Evolutionary conservation across 53 echinoderm and acorn worm species (phyloP).

Genomic region (Echinometra lucunter): DNA sequence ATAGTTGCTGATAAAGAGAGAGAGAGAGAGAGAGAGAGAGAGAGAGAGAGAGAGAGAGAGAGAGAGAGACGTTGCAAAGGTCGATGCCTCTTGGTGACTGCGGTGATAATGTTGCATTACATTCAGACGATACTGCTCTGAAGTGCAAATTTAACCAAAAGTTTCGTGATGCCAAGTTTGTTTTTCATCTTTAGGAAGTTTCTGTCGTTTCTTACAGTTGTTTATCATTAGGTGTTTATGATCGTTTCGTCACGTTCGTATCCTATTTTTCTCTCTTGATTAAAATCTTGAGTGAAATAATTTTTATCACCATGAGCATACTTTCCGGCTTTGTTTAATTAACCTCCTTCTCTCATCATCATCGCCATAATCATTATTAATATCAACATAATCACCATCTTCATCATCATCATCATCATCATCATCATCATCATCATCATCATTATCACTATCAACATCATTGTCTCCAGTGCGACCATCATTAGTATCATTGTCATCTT

Average conservation of each 20-base stretch:
- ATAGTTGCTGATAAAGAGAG: no score
- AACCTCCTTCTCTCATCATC: neutral
- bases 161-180: neutral
- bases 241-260: no score
- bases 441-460: neutral
- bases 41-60: no score
- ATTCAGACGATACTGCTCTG: neutral
- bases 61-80: neutral
- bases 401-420: neutral
- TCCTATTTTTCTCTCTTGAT: no score
- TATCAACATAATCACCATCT: neutral
- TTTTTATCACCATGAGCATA: neutral
- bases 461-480: neutral
- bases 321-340: no score
- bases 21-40: no score
- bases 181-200: neutral
- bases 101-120: neutral
- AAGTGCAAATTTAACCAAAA: neutral
- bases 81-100: neutral
- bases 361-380: neutral
- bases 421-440: neutral
- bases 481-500: neutral
- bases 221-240: neutral
- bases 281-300: no score
- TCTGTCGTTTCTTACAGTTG: neutral